Evolutionary conservation across 2,113 vertebrate species (phyloP).

Genomic region (Hylia prasina): DNA sequence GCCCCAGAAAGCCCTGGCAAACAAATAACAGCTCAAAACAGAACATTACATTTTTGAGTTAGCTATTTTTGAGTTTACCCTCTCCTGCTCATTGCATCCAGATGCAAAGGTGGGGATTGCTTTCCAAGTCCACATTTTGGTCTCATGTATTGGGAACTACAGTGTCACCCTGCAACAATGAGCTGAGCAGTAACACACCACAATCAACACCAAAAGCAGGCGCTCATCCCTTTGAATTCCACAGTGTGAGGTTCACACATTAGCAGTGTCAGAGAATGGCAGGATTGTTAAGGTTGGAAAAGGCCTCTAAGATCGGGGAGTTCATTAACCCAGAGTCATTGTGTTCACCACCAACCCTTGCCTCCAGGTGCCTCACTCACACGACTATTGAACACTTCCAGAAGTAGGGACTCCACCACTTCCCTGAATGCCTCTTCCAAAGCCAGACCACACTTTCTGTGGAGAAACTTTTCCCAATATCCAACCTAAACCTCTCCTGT

Average conservation of each 20-base stretch:
- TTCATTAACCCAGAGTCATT: background rate
- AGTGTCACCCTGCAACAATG: background rate
- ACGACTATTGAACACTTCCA: background rate
- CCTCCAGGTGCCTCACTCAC: background rate
- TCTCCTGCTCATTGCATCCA: background rate
- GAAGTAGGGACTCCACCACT: background rate
- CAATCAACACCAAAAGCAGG: background rate
- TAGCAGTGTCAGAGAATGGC: background rate
- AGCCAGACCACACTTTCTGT: background rate
- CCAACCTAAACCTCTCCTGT: background rate
- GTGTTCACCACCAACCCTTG: background rate
- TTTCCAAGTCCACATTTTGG: background rate
- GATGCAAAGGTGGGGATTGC: background rate
- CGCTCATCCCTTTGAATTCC: rapidly evolving
- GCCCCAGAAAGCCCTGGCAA: background rate
- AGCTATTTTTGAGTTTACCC: background rate
- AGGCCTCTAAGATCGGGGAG: background rate
- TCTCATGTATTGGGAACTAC: background rate
- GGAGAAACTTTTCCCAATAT: background rate
- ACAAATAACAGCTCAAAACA: background rate
- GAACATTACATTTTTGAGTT: background rate
- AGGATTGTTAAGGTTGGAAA: background rate
- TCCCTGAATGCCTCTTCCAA: background rate
- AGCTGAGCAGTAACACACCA: background rate
- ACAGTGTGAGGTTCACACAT: rapidly evolving